phyloP scores from a whole-genome alignment of 2,888 invertebrate genomes.

The Mimas tiliae region DNA sequence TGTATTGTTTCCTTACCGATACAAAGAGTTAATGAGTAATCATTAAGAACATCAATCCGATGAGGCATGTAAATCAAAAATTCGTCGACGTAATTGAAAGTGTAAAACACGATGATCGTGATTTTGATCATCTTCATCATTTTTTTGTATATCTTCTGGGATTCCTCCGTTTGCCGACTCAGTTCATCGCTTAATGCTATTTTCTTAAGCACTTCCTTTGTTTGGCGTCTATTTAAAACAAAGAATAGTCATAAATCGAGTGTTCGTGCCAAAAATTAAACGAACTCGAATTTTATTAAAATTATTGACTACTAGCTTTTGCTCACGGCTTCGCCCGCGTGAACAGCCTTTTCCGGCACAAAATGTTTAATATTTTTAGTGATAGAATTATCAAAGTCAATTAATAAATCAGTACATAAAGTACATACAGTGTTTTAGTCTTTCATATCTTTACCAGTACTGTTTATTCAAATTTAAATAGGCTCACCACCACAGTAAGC shows the following conservation, averaged over 20 bases:
- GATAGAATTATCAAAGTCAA: too few species aligned
- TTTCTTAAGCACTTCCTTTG: conserved; percentile 46
- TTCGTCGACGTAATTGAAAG: conserved; percentile 48
- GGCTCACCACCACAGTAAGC: too few species aligned
- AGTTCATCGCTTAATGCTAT: conserved; percentile 51
- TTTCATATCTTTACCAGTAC: too few species aligned
- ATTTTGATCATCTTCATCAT: conserved; percentile 54
- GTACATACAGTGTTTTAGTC: too few species aligned
- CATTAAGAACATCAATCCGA: conserved; percentile 50
- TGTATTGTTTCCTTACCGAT: conserved; percentile 58
- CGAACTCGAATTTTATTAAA: background rate
- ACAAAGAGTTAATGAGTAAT: conserved; percentile 64
- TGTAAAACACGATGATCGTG: conserved; percentile 59
- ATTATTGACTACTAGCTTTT: too few species aligned
- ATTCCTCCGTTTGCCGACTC: conserved; percentile 39
- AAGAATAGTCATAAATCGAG: background rate
- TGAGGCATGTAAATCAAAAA: conserved; percentile 58
- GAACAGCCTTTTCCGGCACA: too few species aligned
- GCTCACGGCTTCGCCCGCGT: too few species aligned
- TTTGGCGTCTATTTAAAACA: conserved; percentile 45
- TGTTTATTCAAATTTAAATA: too few species aligned
- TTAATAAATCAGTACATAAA: too few species aligned
- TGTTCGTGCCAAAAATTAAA: background rate
- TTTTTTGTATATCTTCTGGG: conserved; percentile 49
- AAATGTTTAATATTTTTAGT: too few species aligned